phyloP scores from a whole-genome alignment of 2,113 vertebrate genomes.

The Lates calcarifer region DNA sequence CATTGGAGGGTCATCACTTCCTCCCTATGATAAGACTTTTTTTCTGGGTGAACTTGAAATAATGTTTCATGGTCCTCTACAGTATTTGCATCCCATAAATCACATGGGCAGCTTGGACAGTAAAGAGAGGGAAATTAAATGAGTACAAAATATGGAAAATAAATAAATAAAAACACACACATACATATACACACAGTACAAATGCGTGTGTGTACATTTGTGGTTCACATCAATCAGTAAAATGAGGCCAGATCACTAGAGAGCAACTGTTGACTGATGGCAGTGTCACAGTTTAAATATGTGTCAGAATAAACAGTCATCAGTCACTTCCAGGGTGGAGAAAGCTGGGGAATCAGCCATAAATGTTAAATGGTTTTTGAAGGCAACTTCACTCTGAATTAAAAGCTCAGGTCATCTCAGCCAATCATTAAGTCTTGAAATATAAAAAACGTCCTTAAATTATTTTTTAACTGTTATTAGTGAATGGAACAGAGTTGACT shows the following conservation, averaged over 20 bases:
- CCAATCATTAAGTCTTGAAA: too few relatives aligned
- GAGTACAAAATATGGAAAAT: neutral
- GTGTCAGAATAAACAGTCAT: conserved; percentile 30
- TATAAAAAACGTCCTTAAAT: too few relatives aligned
- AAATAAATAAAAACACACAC: neutral
- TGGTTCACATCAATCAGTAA: conserved; percentile 47
- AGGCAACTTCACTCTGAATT: neutral
- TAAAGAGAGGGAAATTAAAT: neutral
- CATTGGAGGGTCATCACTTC: neutral
- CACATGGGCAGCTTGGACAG: conserved; percentile 10
- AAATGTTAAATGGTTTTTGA: neutral
- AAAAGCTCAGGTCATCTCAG: neutral
- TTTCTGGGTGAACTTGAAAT: neutral
- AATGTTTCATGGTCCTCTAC: conserved; percentile 7
- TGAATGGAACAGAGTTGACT: neutral
- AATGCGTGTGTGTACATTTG: neutral
- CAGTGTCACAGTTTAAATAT: conserved; percentile 26
- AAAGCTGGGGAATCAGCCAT: neutral
- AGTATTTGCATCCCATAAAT: conserved; percentile 7
- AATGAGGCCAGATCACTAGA: conserved; percentile 54
- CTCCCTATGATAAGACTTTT: neutral
- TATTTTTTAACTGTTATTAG: neutral
- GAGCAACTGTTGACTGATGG: conserved; percentile 47
- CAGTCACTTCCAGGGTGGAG: conserved; percentile 1
- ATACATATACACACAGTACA: neutral